These are phyloP conservation scores for Palaemon carinicauda DNA, from an alignment of 1,140 invertebrate species.

Conservation along the genomic window DNA sequence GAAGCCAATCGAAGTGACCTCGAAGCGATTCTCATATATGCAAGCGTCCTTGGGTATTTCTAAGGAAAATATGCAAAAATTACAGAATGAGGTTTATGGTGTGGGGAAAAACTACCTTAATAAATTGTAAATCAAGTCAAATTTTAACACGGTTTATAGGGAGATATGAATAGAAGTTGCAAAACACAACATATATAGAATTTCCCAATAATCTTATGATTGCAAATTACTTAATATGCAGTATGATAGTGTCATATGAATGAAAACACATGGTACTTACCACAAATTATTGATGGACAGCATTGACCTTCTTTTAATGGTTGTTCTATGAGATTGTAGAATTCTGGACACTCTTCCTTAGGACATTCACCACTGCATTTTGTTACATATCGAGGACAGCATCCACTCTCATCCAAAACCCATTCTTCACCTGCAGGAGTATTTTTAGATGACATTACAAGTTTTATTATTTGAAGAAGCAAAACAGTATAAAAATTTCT, in stretches of 20 bases:
- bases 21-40: conserved; percentile 69
- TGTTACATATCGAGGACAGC: conserved; percentile 72
- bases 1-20: conserved; percentile 25
- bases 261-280: conserved; percentile 63
- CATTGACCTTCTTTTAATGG: conserved; percentile 68
- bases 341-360: conserved; percentile 69
- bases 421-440: conserved; percentile 70
- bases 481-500: too few species aligned
- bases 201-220: too few species aligned
- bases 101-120: not conserved
- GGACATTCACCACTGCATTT: conserved; percentile 72
- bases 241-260: too few species aligned
- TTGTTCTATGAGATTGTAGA: conserved; percentile 67
- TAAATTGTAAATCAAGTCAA: too few species aligned
- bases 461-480: too few species aligned
- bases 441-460: too few species aligned
- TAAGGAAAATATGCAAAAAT: conserved; percentile 62
- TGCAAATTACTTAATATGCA: too few species aligned
- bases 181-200: too few species aligned
- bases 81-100: not conserved
- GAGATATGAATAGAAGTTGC: too few species aligned
- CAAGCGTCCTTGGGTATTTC: conserved; percentile 76
- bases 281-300: conserved; percentile 74
- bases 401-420: conserved; percentile 71
- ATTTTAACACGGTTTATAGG: too few species aligned